These are phyloP conservation scores for Trachymyrmex cornetzi DNA, from an alignment of 1,140 invertebrate genomes.

Conservation along the genomic window DNA sequence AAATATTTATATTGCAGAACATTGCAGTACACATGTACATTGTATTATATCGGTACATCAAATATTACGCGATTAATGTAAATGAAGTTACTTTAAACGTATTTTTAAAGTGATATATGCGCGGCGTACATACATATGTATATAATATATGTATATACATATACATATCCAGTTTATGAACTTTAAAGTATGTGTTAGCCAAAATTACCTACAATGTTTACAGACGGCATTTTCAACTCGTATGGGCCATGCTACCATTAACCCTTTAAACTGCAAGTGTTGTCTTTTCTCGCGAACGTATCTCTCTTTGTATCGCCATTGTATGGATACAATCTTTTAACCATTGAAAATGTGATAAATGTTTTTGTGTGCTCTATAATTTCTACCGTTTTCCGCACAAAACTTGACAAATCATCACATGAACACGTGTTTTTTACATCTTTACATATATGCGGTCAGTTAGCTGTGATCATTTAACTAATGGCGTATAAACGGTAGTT, in stretches of 20 bases:
- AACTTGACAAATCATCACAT: constrained; percentile 18
- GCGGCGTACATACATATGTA: background rate
- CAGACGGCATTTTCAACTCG: constrained; percentile 48
- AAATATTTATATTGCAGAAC: constrained; percentile 25
- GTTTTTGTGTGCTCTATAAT: background rate
- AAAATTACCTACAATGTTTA: constrained; percentile 59
- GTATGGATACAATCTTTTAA: background rate
- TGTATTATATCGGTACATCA: background rate
- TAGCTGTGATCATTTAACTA: constrained; percentile 17
- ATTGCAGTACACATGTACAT: background rate
- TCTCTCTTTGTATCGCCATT: constrained; percentile 27
- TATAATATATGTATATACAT: too few species aligned
- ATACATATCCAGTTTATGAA: background rate
- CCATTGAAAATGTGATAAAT: background rate
- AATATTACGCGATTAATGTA: background rate
- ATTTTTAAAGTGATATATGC: background rate
- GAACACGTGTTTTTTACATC: background rate
- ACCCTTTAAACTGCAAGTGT: constrained; percentile 32
- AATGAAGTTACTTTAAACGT: background rate
- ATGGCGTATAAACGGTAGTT: background rate
- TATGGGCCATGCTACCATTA: background rate
- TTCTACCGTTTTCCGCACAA: background rate
- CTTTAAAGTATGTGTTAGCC: constrained; percentile 6
- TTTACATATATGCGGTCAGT: background rate
- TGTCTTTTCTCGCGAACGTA: background rate